These are phyloP conservation scores for Meteorus cinctellus DNA, from an alignment of 2,888 invertebrate species.

Conservation along the genomic window DNA sequence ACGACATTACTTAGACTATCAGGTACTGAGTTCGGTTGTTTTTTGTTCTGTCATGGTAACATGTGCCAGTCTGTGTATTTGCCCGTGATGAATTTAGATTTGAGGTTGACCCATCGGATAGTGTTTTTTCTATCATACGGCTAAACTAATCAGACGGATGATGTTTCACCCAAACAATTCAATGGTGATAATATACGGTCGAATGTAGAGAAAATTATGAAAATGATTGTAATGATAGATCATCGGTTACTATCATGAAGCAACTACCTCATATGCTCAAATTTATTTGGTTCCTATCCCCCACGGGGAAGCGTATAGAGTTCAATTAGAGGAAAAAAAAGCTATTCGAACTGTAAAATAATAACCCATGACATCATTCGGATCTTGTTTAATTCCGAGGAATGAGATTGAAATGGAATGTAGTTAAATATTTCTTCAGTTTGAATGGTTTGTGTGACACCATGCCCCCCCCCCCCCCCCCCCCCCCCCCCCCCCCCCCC, in stretches of 20 bases:
- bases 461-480: background rate
- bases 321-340: background rate
- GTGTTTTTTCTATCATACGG: slow-evolving; percentile 39
- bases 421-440: slow-evolving; percentile 39
- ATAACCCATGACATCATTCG: slow-evolving; percentile 16
- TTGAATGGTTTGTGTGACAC: background rate
- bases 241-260: too few relatives aligned
- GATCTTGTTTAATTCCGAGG: slow-evolving; percentile 20
- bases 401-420: slow-evolving; percentile 18
- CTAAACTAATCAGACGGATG: slow-evolving; percentile 43
- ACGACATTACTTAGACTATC: slow-evolving; percentile 73
- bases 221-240: background rate
- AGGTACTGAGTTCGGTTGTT: slow-evolving; percentile 72
- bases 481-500: background rate
- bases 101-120: slow-evolving; percentile 48
- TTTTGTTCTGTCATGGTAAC: slow-evolving; percentile 72
- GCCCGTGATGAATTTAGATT: slow-evolving; percentile 60
- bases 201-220: slow-evolving; percentile 15
- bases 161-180: slow-evolving; percentile 42
- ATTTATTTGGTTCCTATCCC: too few relatives aligned
- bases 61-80: slow-evolving; percentile 68
- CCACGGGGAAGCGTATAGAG: too few relatives aligned
- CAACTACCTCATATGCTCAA: background rate
- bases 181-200: slow-evolving; percentile 20
- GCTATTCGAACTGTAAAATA: background rate